These are phyloP conservation scores for Mallateleia sp. DNA, from an alignment of 2,888 invertebrate genomes.

Conservation along the genomic window DNA sequence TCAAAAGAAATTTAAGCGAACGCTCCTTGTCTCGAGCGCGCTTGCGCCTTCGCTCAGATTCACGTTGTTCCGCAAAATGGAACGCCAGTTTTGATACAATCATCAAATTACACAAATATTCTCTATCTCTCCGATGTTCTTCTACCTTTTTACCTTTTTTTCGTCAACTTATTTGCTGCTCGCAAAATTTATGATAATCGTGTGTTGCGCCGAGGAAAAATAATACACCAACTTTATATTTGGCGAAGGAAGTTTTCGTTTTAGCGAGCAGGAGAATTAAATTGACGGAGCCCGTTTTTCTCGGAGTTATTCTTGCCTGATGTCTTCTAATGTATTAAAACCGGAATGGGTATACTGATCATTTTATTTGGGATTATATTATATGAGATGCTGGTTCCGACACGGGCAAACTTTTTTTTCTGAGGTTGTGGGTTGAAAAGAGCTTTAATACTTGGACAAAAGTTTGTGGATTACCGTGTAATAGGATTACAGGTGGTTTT, in stretches of 20 bases:
- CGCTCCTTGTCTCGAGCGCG: not conserved
- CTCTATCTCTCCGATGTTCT: not conserved
- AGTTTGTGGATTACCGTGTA: constrained; percentile 63
- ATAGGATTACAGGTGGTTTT: constrained; percentile 66
- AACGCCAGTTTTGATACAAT: constrained; percentile 66
- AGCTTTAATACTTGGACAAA: constrained; percentile 68
- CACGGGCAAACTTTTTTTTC: constrained; percentile 48
- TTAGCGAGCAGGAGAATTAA: not conserved
- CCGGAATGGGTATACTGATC: constrained; percentile 37
- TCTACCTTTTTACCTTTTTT: not conserved
- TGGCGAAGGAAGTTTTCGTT: constrained; percentile 28
- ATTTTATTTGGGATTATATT: constrained; percentile 62
- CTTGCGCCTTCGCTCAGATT: constrained; percentile 41
- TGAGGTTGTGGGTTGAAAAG: constrained; percentile 4
- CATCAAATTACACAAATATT: constrained; percentile 67
- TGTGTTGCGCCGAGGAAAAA: constrained; percentile 26
- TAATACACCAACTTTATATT: constrained; percentile 56
- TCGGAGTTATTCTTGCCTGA: constrained; percentile 30
- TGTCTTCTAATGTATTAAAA: constrained; percentile 49
- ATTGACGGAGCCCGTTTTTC: constrained; percentile 28
- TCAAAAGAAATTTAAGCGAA: constrained; percentile 74
- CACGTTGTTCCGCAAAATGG: constrained; percentile 44
- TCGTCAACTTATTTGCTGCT: not conserved
- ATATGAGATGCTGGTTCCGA: constrained; percentile 8
- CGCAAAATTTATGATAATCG: constrained; percentile 61